phyloP scores from a whole-genome alignment of 2,113 vertebrate genomes.

The Sinocyclocheilus anophthalmus region DNA sequence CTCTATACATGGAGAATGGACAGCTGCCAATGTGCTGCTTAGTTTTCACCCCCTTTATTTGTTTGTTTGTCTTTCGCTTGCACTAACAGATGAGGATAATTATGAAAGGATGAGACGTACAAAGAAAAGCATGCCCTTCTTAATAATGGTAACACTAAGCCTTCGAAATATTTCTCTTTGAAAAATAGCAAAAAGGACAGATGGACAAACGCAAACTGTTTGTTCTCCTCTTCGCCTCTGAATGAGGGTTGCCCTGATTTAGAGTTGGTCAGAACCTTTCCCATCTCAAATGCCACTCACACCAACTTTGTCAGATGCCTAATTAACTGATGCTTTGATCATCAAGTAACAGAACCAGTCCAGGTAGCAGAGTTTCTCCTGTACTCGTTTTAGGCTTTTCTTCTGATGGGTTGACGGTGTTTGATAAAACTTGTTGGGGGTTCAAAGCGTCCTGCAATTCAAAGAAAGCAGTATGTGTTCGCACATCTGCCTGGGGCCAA shows the following conservation, averaged over 20 bases:
- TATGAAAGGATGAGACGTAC: background rate
- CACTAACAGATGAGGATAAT: slow-evolving; percentile 1
- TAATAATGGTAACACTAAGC: background rate
- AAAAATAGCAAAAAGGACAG: background rate
- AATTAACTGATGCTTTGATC: slow-evolving; percentile 74
- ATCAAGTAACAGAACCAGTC: slow-evolving; percentile 55
- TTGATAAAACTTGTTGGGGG: background rate
- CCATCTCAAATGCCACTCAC: slow-evolving; percentile 69
- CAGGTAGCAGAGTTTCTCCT: slow-evolving; percentile 28
- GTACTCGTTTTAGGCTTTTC: slow-evolving; percentile 26
- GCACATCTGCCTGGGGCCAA: background rate
- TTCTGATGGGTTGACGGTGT: background rate
- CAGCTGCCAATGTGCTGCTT: background rate
- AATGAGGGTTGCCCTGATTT: slow-evolving; percentile 54
- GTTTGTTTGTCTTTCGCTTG: slow-evolving; percentile 34
- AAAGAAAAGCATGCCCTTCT: background rate
- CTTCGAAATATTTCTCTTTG: background rate
- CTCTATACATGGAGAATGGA: slow-evolving; percentile 28
- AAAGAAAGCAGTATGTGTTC: background rate
- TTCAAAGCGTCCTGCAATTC: background rate
- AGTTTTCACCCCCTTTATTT: background rate
- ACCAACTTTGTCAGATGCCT: slow-evolving; percentile 67
- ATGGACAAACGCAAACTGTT: background rate
- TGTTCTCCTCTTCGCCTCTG: background rate
- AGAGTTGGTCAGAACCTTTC: slow-evolving; percentile 40